These are phyloP conservation scores for Anthonomus grandis DNA, from an alignment of 1,140 invertebrate species.

Conservation along the genomic window DNA sequence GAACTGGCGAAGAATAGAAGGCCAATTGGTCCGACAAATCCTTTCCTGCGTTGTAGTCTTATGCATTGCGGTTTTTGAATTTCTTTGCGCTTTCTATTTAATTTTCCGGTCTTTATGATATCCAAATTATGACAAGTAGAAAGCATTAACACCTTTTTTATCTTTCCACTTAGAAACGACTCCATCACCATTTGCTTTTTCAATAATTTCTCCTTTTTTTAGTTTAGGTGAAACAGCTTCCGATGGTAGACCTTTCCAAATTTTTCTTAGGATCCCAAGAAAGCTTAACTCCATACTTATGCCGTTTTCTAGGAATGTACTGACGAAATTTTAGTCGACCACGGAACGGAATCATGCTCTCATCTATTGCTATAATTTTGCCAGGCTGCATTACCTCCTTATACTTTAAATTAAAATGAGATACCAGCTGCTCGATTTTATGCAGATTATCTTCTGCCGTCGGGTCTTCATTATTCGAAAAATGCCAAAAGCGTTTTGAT, in stretches of 20 bases:
- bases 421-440: constrained; percentile 1
- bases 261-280: constrained; percentile 48
- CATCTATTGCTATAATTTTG: constrained; percentile 11
- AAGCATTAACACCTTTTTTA: constrained; percentile 46
- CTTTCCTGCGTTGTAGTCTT: constrained; percentile 48
- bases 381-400: constrained; percentile 2
- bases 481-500: constrained; percentile 8
- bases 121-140: constrained; percentile 33
- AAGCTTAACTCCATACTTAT: constrained; percentile 42
- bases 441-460: constrained; percentile 5
- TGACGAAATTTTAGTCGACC: constrained; percentile 14
- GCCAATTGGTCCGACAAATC: constrained; percentile 46
- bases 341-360: too few relatives aligned
- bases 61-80: constrained; percentile 35
- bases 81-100: constrained; percentile 2
- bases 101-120: not conserved
- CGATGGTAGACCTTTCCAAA: constrained; percentile 43
- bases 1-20: constrained; percentile 39
- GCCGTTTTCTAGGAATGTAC: constrained; percentile 16
- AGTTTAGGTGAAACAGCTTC: constrained; percentile 42
- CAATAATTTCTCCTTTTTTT: constrained; percentile 40
- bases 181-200: constrained; percentile 44
- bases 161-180: constrained; percentile 50
- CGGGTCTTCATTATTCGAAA: constrained; percentile 5
- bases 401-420: constrained; percentile 5